Evolutionary conservation across 2,113 vertebrate genomes (phyloP), one percentile per base, ranked within the genome.

Genomic region (Antennarius striatus): DNA sequence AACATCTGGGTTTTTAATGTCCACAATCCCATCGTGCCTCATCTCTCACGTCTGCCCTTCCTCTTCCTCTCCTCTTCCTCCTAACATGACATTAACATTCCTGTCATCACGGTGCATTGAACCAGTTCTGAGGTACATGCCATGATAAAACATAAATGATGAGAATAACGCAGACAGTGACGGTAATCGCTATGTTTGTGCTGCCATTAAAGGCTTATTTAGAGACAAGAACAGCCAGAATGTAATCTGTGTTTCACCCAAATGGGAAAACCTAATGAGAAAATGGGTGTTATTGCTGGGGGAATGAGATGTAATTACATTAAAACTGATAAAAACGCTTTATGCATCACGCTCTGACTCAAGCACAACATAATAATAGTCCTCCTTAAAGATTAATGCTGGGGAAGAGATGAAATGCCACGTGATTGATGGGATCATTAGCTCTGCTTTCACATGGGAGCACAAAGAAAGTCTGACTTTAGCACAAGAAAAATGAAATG

Each of bases 371-470:
- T 63, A 72, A 79, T 43, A 63, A 50, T 28, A 70, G 66, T 51
- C 54, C 57, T 86, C 82, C 70, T 39, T 10, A 0, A 67, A 73
- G 77, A 80, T 76, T 76, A 80, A 83, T 73, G 61, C 57, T 11
- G 32, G 55, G 57, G 50, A 51, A 58, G 16, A 81, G 66, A 28
- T 66, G 68, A 68, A 66, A 68, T 65, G 65, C 55, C 52, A 40
- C 32, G 56, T 88, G 82, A 83, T 62, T 87, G 83, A 88, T 72
- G 62, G 71, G 65, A 71, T 77, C 75, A 75, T 85, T 81, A 68
- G 57, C 66, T 75, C 50, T 7, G 66, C 72, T 62, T 73, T 82
- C 60, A 76, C 56, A 63, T 55, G 12, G 46, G 42, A 56, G 52
- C 59, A 67, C 43, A 36, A 61, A 71, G 40, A 77, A 54, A 46